Evolutionary conservation across 2,113 vertebrate species (phyloP).

Genomic region (Spermophilus dauricus): DNA sequence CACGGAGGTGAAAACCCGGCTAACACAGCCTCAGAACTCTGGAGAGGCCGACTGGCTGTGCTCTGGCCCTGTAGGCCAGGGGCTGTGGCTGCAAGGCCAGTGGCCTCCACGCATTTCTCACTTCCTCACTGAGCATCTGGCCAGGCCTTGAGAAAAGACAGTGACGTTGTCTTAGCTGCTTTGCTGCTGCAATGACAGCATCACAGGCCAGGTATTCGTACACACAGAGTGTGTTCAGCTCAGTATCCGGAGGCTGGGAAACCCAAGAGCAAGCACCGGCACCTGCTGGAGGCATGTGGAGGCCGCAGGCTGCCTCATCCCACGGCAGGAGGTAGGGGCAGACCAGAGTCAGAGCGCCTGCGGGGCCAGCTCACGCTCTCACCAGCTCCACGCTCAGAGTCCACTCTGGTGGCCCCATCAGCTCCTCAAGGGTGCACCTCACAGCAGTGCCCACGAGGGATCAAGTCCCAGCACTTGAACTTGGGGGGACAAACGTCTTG

Average conservation of each 20-base stretch:
- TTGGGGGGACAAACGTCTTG: not conserved
- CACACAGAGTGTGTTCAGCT: not conserved
- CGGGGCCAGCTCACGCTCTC: too few species aligned
- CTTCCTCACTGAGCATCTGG: not conserved
- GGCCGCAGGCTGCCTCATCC: not conserved
- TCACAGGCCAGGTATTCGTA: not conserved
- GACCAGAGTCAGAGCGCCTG: too few species aligned
- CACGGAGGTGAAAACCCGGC: too few species aligned
- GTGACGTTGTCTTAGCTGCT: too few species aligned
- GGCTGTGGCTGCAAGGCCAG: too few species aligned
- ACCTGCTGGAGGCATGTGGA: not conserved
- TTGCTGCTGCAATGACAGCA: not conserved
- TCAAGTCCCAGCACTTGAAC: not conserved
- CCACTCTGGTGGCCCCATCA: not conserved
- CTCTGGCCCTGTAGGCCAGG: not conserved
- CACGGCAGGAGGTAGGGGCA: not conserved
- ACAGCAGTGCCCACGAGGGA: fast-evolving
- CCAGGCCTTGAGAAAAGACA: not conserved
- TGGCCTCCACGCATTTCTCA: not conserved
- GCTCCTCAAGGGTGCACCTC: too few species aligned
- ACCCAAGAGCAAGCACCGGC: too few species aligned
- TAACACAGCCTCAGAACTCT: not conserved
- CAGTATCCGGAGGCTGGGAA: too few species aligned
- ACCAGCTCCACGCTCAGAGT: not conserved
- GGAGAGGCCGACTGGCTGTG: not conserved